Base-by-base conservation (phyloP, 2,888 invertebrate species). In the Tenthredo scrophulariae region DNA sequence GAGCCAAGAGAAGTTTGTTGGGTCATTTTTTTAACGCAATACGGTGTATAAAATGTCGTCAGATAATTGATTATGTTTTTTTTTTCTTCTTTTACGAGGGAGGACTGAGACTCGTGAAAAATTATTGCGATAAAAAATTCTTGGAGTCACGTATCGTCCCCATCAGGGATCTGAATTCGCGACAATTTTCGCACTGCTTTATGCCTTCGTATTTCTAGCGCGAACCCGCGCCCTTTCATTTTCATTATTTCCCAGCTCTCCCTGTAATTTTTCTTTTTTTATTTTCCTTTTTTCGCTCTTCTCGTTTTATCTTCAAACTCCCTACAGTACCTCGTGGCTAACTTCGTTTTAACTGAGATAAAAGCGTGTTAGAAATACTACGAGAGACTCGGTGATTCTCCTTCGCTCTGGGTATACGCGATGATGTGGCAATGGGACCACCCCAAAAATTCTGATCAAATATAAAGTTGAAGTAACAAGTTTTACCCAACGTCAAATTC, bases 381-480 rank as follows among this genome's bases (percentile, higher is more conserved):
- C 37, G 26, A 3, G 15, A 18, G 67, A 18, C 67, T 67, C 33
- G 15, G 6, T 18, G 67, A 67, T 33, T 72, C 40, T 43, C 43
- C 37, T 72, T 37, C 72, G 6, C 33, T 43, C 13, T n/a, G 18
- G 4, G n/a, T 37, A 3, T n/a, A 67, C 0, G 1, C 67, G 33
- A 33, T 18, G 67, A 67, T 33, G 18, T 13, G 5, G 67, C 67
- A 6, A 33, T 33, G 33, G 33, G 15, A 29, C 3, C 9, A 13
- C 67, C 67, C 29, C 33, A 3, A 26, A 67, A 67, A 67, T 33
- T 29, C 54, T 77, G 54, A 77, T 77, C 77, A 26, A 77, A 77
- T 77, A 77, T 50, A 77, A 77, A 77, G 77, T 77, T 26, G 1
- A 10, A 77, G 77, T 77, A 77, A 77, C 77, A 77, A 77, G 77